A percentile compares a stretch with the other conserved stretches of the same genome.
Evolutionary conservation across 2,888 invertebrate species (phyloP).

Genomic region (Allygus modestus): DNA sequence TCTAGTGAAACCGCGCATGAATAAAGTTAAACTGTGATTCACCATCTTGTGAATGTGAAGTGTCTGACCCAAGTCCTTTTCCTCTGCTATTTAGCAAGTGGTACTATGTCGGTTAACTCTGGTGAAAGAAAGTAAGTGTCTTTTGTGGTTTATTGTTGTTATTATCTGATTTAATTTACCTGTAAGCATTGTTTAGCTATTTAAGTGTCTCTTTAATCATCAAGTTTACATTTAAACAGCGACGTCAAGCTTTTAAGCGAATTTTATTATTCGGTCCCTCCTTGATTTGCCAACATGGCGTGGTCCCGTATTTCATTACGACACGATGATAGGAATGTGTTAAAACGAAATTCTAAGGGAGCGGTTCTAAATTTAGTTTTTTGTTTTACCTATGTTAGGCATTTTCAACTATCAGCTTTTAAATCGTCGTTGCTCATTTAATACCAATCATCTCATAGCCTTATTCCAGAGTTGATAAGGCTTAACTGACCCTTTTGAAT

Average conservation of each 20-base stretch:
- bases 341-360: too few relatives aligned
- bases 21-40: neutral
- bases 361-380: too few relatives aligned
- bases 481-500: too few relatives aligned
- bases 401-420: too few relatives aligned
- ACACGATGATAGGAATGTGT: too few relatives aligned
- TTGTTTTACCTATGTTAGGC: too few relatives aligned
- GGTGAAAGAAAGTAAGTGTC: slow-evolving; percentile 87
- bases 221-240: neutral
- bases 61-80: slow-evolving; percentile 60
- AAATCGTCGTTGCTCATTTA: too few relatives aligned
- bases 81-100: slow-evolving; percentile 76
- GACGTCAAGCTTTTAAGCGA: neutral
- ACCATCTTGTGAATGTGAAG: slow-evolving; percentile 30
- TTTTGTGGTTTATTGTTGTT: slow-evolving; percentile 67
- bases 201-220: too few relatives aligned
- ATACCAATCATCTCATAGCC: too few relatives aligned
- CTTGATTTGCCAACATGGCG: slow-evolving; percentile 60
- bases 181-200: neutral
- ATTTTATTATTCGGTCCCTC: slow-evolving; percentile 8
- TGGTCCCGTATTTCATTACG: slow-evolving; percentile 26
- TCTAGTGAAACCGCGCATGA: neutral
- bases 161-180: neutral
- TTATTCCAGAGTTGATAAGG: too few relatives aligned
- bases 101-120: slow-evolving; percentile 87